Base-by-base conservation (phyloP, 2,797 vertebrate genomes). In the Micromesistius poutassou region DNA sequence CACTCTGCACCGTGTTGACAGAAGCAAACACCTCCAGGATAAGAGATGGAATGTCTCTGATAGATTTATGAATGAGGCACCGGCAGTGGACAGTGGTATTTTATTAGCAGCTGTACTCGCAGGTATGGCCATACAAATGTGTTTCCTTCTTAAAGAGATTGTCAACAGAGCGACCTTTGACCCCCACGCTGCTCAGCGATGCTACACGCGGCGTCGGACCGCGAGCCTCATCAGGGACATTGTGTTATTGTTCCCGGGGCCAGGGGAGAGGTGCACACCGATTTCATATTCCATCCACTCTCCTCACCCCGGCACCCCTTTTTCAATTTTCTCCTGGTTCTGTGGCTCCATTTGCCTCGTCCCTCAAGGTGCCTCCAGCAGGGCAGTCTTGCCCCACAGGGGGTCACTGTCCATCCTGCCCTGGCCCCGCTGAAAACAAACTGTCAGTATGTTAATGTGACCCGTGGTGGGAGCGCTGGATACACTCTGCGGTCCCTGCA, bases 381-480 rank as follows among this genome's bases (percentile, higher is more conserved):
- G 86, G 88, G 91, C 87, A 77, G 85, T 88, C 86, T 92, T 91
- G 89, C 92, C 91, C 89, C 70, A 90, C 90, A 87, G 85, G 92
- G 62, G 62, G 62, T 12, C 62, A 28, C n/a, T 68, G 62, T 28
- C 62, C 62, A 28, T 93, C 92, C 33, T 6, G 89, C 86, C 87
- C 80, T 93, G 91, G 89, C 86, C 89, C 83, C 78, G 79, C 87
- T 91, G 79, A 79, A 91, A 89, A 88, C 88, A 76, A 93, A 92
- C 90, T 92, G 88, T 93, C 92, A 93, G 87, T 94, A 94, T 94
- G 94, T 93, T 94, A 94, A 94, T 94, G 80, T 40, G 35, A 88
- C 90, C 88, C 84, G 85, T 86, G 89, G 78, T 71, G 77, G 85
- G 86, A n/a, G 83, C 77, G 22, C 22, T n/a, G 82, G 38, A 33